phyloP scores from a whole-genome alignment of 1,140 invertebrate species.

The Drosophila hydei region DNA sequence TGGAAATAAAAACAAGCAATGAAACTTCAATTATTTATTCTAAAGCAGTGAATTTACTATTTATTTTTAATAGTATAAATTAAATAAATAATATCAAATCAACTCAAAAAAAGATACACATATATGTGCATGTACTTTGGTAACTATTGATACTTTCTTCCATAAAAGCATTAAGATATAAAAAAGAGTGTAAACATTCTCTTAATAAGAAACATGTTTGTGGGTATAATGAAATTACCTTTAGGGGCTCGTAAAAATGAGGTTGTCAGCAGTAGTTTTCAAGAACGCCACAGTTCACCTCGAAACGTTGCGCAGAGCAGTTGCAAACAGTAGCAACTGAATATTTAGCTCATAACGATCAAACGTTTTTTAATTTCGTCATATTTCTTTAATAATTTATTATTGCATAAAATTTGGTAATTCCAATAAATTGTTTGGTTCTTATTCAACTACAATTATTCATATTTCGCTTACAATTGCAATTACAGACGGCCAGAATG shows the following conservation, averaged over 20 bases:
- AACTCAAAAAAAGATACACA: too few species aligned
- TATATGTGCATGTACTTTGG: too few species aligned
- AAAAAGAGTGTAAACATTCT: conserved; percentile 13
- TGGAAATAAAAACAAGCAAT: too few species aligned
- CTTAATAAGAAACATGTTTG: background rate
- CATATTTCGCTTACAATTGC: conserved; percentile 2
- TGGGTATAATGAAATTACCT: conserved; percentile 9
- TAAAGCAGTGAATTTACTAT: too few species aligned
- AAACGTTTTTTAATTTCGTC: conserved; percentile 2
- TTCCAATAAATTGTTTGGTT: background rate
- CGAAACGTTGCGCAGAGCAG: conserved; percentile 4
- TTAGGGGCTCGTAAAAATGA: background rate
- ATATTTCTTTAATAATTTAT: background rate
- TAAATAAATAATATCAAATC: too few species aligned
- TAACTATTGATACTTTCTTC: too few species aligned
- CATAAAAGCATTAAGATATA: too few species aligned
- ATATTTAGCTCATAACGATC: background rate
- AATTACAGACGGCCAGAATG: conserved; percentile 76
- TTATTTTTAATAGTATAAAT: too few species aligned
- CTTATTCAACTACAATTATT: background rate
- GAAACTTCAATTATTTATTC: background rate
- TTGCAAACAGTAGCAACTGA: conserved; percentile 4
- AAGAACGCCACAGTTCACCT: conserved; percentile 1
- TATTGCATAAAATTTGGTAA: conserved; percentile 1
- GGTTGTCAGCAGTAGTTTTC: conserved; percentile 1